These are phyloP conservation scores for Yponomeuta sedellus DNA, from an alignment of 2,888 invertebrate species.

Conservation along the genomic window DNA sequence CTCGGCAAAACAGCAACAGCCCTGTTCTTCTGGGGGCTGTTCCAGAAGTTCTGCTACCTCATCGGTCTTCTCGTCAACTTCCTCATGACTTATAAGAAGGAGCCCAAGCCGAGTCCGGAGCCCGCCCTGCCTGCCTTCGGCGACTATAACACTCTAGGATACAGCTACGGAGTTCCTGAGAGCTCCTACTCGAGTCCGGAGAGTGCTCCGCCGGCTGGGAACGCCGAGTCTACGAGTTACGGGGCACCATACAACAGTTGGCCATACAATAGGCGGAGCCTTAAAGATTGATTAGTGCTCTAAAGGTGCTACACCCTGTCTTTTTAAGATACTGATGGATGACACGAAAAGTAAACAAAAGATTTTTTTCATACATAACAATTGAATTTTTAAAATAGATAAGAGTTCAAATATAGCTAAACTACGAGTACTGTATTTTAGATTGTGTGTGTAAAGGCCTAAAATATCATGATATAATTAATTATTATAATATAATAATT, in stretches of 20 bases:
- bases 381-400: too few relatives aligned
- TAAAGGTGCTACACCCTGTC: too few relatives aligned
- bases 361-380: too few relatives aligned
- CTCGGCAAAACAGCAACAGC: conserved; percentile 54
- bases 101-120: not conserved
- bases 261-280: conserved; percentile 16
- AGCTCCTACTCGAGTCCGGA: not conserved
- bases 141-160: conserved; percentile 62
- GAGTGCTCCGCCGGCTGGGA: conserved; percentile 5
- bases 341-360: too few relatives aligned
- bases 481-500: too few relatives aligned
- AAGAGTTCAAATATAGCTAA: too few relatives aligned
- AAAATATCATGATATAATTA: too few relatives aligned
- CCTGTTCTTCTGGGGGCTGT: conserved; percentile 54
- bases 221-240: conserved; percentile 32
- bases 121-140: conserved; percentile 18
- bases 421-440: too few relatives aligned
- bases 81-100: conserved; percentile 44
- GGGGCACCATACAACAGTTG: conserved; percentile 12
- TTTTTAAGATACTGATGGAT: too few relatives aligned
- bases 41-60: conserved; percentile 59
- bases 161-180: conserved; percentile 60
- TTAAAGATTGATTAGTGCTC: conserved; percentile 8
- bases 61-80: conserved; percentile 53
- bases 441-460: too few relatives aligned